Evolutionary conservation across 2,797 vertebrate species (phyloP), one percentile per base, ranked within the genome.

Genomic region (Apogon hyalosoma): DNA sequence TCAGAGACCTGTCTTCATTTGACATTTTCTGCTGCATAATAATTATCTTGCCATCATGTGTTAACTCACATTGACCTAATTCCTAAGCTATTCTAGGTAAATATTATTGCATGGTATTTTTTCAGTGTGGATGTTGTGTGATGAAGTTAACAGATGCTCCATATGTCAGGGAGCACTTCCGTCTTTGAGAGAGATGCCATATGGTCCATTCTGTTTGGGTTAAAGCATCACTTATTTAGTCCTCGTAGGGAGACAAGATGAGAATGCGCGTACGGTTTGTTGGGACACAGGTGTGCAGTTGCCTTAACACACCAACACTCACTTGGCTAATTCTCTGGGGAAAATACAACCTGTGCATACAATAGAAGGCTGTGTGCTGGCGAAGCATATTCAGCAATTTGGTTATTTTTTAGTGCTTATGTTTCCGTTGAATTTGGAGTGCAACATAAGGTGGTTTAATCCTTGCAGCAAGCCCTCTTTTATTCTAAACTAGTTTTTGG

Each of bases 81-180:
- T 46, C 28, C 6, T 0, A 14, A 39, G 2, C 16, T 53, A 31
- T 46, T 77, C 46, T 61, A 81, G 24, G 42, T 64, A 19, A 77
- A 87, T 84, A 66, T 83, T 84, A 58, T 56, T 31, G 10, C 51
- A 51, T 6, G 36, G 41, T 50, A 15, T 39, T 49, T 79, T 66
- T 57, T 72, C 57, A 54, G 71, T 57, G 28, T 69, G 38, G 59
- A 55, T 68, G 21, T 61, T 77, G 61, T 63, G 33, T 82, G 82
- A 91, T 91, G 72, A 84, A 75, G 66, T 88, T 85, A 83, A 80
- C 85, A 90, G 83, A 85, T 84, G 80, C 67, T 81, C 54, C 65
- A 66, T 7, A 87, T 86, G 77, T 88, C 71, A 83, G 67, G 28
- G 19, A 72, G 75, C 43, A 42, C 74, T 83, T 89, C 75, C 86